Evolutionary conservation across 2,888 invertebrate species (phyloP).

Genomic region (Sphaerophoria rueppellii): DNA sequence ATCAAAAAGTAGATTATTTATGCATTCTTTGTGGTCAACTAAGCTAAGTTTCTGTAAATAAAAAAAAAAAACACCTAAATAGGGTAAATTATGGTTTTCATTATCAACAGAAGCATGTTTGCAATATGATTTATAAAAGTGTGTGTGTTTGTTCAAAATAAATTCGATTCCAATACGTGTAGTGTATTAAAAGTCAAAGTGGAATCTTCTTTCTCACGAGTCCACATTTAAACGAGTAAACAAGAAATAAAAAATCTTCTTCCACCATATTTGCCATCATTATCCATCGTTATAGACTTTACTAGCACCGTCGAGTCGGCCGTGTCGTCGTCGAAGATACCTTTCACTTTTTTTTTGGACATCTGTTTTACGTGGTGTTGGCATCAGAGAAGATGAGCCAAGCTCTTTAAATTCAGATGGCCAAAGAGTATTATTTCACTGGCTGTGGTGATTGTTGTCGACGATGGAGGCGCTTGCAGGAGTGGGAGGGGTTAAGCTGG

Average conservation of each 20-base stretch:
- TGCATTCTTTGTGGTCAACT: no score
- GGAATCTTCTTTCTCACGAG: conserved; percentile 52
- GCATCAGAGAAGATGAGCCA: conserved; percentile 56
- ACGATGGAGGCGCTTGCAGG: not conserved
- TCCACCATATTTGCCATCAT: conserved; percentile 35
- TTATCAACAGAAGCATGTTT: no score
- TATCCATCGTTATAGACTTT: conserved; percentile 15
- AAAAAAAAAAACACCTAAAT: no score
- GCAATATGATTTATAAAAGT: no score
- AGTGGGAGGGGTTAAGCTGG: no score
- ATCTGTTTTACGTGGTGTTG: conserved; percentile 60
- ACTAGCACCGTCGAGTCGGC: not conserved
- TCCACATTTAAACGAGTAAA: conserved; percentile 23
- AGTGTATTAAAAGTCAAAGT: conserved; percentile 35
- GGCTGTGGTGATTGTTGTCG: not conserved
- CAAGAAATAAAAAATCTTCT: conserved; percentile 39
- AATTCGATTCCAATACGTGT: not conserved
- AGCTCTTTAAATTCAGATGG: conserved; percentile 23
- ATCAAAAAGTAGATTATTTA: no score
- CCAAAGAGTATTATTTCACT: conserved; percentile 34
- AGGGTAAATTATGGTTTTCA: no score
- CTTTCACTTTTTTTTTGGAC: conserved; percentile 68
- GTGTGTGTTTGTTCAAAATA: no score
- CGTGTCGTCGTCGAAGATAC: conserved; percentile 26
- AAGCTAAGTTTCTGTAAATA: no score